Conservation (phyloP, 2,888 invertebrate genomes). For the Cephus nigrinus region DNA sequence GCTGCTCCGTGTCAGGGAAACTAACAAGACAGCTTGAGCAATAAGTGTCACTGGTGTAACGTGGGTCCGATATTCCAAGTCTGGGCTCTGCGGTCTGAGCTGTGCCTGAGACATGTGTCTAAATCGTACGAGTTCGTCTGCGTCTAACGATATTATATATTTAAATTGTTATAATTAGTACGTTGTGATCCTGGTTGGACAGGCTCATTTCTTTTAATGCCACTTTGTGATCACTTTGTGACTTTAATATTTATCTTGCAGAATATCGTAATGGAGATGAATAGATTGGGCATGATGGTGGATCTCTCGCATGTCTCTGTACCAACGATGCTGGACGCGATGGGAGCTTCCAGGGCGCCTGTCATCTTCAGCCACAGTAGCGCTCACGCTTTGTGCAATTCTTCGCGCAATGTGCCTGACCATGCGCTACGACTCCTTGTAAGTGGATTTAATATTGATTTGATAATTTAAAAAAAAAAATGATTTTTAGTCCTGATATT, state of each 20-base stretch:
- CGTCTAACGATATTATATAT: background rate
- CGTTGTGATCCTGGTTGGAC: too few relatives aligned
- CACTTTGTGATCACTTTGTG: background rate
- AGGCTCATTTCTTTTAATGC: background rate
- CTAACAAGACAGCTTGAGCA: slow-evolving; percentile 33
- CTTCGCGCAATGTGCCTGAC: slow-evolving; percentile 72
- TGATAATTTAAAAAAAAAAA: background rate
- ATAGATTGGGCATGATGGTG: slow-evolving; percentile 73
- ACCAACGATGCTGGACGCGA: slow-evolving; percentile 70
- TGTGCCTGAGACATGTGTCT: background rate
- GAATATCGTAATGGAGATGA: slow-evolving; percentile 73
- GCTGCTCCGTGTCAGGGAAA: background rate
- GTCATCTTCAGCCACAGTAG: slow-evolving; percentile 74
- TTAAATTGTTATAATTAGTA: background rate
- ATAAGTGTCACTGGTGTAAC: slow-evolving; percentile 54
- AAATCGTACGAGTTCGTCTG: background rate
- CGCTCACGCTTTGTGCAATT: slow-evolving; percentile 70
- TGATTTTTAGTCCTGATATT: slow-evolving; percentile 29
- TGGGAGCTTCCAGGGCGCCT: slow-evolving; percentile 68
- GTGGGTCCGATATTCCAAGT: slow-evolving; percentile 25
- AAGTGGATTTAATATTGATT: slow-evolving; percentile 40
- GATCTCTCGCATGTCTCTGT: slow-evolving; percentile 71
- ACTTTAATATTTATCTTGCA: slow-evolving; percentile 42
- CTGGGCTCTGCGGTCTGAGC: background rate
- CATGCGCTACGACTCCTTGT: slow-evolving; percentile 71